Evolutionary conservation across 2,888 invertebrate genomes (phyloP).

Genomic region (Plagodis dolabraria): DNA sequence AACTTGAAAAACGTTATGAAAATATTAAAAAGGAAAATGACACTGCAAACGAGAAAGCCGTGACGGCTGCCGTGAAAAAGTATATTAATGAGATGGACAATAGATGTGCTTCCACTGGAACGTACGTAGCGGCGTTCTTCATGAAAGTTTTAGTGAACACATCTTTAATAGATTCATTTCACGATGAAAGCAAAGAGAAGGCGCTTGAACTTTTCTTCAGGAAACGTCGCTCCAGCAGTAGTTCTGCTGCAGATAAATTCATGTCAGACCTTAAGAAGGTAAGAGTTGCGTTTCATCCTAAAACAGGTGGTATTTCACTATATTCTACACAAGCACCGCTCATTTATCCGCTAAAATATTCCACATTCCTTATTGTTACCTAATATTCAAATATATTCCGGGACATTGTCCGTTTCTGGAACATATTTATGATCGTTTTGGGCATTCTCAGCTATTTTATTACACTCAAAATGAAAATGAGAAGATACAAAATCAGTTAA

Average conservation of each 20-base stretch:
- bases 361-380: no score
- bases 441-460: no score
- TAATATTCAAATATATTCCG: no score
- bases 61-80: background rate
- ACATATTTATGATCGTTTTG: no score
- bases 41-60: background rate
- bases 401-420: no score
- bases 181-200: conserved; percentile 1
- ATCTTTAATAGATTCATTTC: background rate
- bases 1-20: conserved; percentile 1
- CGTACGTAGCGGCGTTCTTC: background rate
- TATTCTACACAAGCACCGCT: no score
- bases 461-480: no score
- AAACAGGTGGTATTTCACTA: no score
- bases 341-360: no score
- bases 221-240: background rate
- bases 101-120: conserved; percentile 8
- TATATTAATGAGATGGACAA: conserved; percentile 2
- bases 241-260: background rate
- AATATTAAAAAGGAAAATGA: conserved; percentile 4
- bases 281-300: no score
- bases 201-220: background rate
- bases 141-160: background rate
- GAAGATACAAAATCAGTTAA: no score
- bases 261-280: background rate